Percentiles rank a stretch among this genome's conserved stretches.
Evolutionary conservation across 2,888 invertebrate genomes (phyloP).

Genomic region (Microctonus hyperodae): DNA sequence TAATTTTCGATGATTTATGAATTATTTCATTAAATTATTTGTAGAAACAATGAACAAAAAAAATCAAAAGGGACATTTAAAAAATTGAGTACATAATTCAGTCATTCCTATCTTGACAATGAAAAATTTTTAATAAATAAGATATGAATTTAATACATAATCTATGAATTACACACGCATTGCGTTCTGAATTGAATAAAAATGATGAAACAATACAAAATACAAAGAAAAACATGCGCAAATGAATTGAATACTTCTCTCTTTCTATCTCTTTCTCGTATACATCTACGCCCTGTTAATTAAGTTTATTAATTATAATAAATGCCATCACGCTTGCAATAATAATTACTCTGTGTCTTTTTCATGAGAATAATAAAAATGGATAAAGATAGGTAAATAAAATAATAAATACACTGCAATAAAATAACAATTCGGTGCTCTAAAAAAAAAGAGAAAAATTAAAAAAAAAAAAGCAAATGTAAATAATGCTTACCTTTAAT

Average conservation of each 20-base stretch:
- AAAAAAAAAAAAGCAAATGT: background rate
- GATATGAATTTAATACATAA: constrained; percentile 51
- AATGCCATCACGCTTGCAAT: constrained; percentile 64
- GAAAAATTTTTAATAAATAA: constrained; percentile 21
- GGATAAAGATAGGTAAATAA: background rate
- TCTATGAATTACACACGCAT: constrained; percentile 47
- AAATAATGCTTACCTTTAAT: background rate
- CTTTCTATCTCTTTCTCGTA: constrained; percentile 40
- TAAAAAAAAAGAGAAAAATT: background rate
- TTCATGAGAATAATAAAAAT: background rate
- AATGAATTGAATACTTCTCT: constrained; percentile 57
- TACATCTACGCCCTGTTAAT: constrained; percentile 63
- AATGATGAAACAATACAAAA: constrained; percentile 41
- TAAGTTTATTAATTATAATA: constrained; percentile 62
- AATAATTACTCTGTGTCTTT: constrained; percentile 26
- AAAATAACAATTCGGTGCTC: background rate
- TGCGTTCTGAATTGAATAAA: constrained; percentile 45
- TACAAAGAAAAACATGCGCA: too few relatives aligned
- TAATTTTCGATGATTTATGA: background rate
- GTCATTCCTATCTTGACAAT: constrained; percentile 34
- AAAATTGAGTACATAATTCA: constrained; percentile 51
- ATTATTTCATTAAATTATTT: background rate
- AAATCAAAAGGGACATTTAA: background rate
- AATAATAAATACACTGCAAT: background rate
- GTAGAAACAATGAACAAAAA: background rate